Evolutionary conservation across 2,797 vertebrate species (phyloP), one percentile per base, ranked within the genome.

Genomic region (Coregonus ussuriensis): DNA sequence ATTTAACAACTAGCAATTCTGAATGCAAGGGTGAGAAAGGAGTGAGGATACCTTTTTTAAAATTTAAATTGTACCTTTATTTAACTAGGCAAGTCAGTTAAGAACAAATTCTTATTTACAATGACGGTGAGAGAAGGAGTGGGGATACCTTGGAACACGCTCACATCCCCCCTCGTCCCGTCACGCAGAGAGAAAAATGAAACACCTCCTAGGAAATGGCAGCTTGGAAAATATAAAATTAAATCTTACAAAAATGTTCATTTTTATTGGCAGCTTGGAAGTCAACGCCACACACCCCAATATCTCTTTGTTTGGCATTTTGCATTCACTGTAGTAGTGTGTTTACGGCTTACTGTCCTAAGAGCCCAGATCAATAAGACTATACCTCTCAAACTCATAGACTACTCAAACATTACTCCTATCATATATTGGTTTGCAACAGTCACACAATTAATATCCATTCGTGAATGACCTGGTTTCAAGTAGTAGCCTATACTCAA

Each of bases 1-100:
- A 82, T 75, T 84, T 79, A 82, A 82, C 80, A 41, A 47, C 41
- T 11, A 47, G 9, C 41, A 47, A 7, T 33, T 3, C 31, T 33
- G 31, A 33, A 33, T 33, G 31, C 31, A 33, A 2, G 31, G 31
- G 31, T 33, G 31, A 25, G 25, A 25, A 47, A 47, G 41, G 41
- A 47, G 9, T 47, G 41, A 9, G 41, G 41, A 47, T 47, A 47
- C 41, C 41, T 47, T 47, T 25, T 25, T 25, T 25, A 25, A 25
- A 25, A 25, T 25, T 0, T 25, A 25, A 25, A 25, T 25, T 25
- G 25, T 25, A 47, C 41, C 41, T 47, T 47, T 47, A 41, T 47
- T 47, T 9, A 9, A 47, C 41, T 47, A 47, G 41, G 41, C 41
- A 47, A 9, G 41, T 9, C 7, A 3, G 7, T 7, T 47, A 47